These are phyloP conservation scores for Ptychodera flava DNA, from an alignment of 35 echinoderm and acorn worm genomes.

Conservation along the genomic window DNA sequence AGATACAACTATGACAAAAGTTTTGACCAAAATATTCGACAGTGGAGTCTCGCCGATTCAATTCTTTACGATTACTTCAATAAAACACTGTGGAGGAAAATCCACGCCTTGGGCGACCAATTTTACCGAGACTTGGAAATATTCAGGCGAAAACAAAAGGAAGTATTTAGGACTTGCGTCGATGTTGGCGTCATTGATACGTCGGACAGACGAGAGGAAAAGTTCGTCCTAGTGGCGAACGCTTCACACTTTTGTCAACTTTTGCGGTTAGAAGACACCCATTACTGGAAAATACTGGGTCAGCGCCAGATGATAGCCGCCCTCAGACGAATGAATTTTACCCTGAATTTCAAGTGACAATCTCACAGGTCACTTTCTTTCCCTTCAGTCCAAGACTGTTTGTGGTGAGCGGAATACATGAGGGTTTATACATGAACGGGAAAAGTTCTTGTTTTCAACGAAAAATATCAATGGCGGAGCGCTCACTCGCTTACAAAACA, in stretches of 20 bases:
- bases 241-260: neutral
- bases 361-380: no score
- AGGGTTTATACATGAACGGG: no score
- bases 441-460: no score
- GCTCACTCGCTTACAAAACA: no score
- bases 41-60: slow-evolving; percentile 31
- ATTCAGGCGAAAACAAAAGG: slow-evolving; percentile 7
- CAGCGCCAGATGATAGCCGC: neutral
- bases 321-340: neutral
- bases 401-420: no score
- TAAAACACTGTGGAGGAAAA: slow-evolving; percentile 17
- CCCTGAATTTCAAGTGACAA: no score
- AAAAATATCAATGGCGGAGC: no score
- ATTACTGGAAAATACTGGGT: neutral
- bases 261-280: neutral
- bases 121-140: slow-evolving; percentile 18
- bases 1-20: neutral
- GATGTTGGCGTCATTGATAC: neutral
- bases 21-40: neutral
- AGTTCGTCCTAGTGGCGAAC: neutral
- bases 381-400: no score
- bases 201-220: neutral
- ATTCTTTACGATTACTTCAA: slow-evolving; percentile 33
- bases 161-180: neutral
- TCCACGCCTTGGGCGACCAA: neutral